These are phyloP conservation scores for Thecocarcelia acutangulata DNA, from an alignment of 2,888 invertebrate species.

Conservation along the genomic window DNA sequence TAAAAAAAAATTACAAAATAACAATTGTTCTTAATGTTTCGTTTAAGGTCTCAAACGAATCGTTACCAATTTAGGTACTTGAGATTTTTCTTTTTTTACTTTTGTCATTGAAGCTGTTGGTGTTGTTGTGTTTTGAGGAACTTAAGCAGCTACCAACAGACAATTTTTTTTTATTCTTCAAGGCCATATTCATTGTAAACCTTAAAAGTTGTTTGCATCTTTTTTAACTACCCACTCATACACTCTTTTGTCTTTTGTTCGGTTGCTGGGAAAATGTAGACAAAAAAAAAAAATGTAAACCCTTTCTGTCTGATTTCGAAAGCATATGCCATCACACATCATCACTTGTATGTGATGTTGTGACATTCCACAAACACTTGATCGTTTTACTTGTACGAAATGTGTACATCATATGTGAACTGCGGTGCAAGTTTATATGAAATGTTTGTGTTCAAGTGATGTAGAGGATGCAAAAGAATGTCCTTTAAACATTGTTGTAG, in stretches of 20 bases:
- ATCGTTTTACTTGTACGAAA: constrained; percentile 71
- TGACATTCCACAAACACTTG: constrained; percentile 76
- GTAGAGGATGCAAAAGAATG: constrained; percentile 21
- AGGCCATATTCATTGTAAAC: constrained; percentile 42
- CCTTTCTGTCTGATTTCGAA: constrained; percentile 64
- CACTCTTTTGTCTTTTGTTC: constrained; percentile 5
- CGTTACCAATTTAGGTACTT: constrained; percentile 38
- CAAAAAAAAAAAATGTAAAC: constrained; percentile 28
- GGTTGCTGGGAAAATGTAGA: background rate
- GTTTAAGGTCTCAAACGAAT: constrained; percentile 2
- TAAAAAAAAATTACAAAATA: too few species aligned
- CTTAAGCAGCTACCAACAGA: constrained; percentile 44
- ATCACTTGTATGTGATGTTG: constrained; percentile 71
- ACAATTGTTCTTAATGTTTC: too few species aligned
- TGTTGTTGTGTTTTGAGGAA: constrained; percentile 34
- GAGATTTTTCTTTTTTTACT: background rate
- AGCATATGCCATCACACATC: constrained; percentile 74
- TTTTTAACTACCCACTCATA: background rate
- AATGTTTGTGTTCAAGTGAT: constrained; percentile 9
- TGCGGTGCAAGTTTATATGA: too few species aligned
- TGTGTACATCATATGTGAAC: too few species aligned
- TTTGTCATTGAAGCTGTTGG: background rate
- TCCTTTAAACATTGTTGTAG: constrained; percentile 20
- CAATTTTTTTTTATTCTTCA: constrained; percentile 56
- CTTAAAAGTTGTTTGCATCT: too few species aligned